A percentile compares a stretch with the other conserved stretches of the same genome.
phyloP scores from a whole-genome alignment of 2,888 invertebrate species.

The Malachius bipustulatus region DNA sequence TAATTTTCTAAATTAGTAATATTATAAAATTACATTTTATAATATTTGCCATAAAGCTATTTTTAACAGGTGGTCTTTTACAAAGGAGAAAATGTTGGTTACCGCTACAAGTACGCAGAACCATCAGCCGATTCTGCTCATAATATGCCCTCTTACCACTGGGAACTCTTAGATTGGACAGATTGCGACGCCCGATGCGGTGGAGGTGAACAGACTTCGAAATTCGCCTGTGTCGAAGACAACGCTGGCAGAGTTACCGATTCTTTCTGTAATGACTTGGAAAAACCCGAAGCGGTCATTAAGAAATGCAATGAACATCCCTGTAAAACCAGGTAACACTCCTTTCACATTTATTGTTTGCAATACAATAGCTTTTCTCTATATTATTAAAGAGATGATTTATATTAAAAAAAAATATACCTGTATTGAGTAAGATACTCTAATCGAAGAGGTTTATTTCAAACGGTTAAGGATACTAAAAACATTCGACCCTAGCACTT shows the following conservation, averaged over 20 bases:
- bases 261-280: constrained; percentile 37
- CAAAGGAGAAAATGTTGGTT: constrained; percentile 43
- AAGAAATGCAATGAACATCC: constrained; percentile 40
- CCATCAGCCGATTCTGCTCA: constrained; percentile 40
- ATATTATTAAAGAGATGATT: too few relatives aligned
- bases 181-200: constrained; percentile 52
- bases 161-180: constrained; percentile 51
- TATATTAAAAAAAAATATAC: too few relatives aligned
- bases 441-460: too few relatives aligned
- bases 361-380: too few relatives aligned
- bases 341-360: constrained; percentile 7
- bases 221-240: constrained; percentile 47
- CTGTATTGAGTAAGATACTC: too few relatives aligned
- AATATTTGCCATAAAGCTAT: not conserved
- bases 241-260: constrained; percentile 50
- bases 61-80: constrained; percentile 31
- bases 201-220: constrained; percentile 43
- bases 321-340: constrained; percentile 41
- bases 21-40: too few relatives aligned
- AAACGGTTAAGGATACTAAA: too few relatives aligned
- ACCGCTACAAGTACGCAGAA: constrained; percentile 48
- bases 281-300: constrained; percentile 34
- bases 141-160: constrained; percentile 37
- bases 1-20: too few relatives aligned
- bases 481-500: too few relatives aligned